Evolutionary conservation across 2,113 vertebrate species (phyloP), one percentile per base, ranked within the genome.

Genomic region (Muntiacus muntjak): DNA sequence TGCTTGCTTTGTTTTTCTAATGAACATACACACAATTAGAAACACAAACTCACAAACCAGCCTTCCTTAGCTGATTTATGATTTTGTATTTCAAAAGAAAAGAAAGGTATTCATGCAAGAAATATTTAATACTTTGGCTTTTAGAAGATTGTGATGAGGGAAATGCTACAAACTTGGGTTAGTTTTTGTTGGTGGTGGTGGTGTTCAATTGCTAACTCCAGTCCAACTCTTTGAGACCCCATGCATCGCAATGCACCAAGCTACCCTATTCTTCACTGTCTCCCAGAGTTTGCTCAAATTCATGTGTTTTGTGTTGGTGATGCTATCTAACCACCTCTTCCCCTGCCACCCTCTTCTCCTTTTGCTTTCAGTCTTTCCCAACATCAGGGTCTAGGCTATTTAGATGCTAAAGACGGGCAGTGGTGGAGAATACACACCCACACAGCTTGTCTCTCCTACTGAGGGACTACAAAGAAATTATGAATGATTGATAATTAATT

Each of bases 161-260:
- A 93, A 8, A 58, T 40, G 67, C 43, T 25, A 4, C 1, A 93
- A 60, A 54, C 7, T 12, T 57, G 12, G 60, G 19, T 17, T 13
- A 1, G 17, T 3, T 88, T 36, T n/a, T 67, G 64, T 1, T 7
- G 28, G 60, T 33, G 21, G 19, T 55, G 60, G 0, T 62, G 28
- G 0, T 19, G 33, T 67, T 9, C 33, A n/a, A 33, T 0, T n/a
- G 33, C 62, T 67, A 17, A n/a, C 62, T 64, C 3, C 1, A n/a
- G 33, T n/a, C 33, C 62, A 64, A 4, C 30, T n/a, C 62, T 33
- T 17, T n/a, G 62, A 33, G 30, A 64, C 7, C 30, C 3, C 3
- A n/a, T 2, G 33, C 33, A 17, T 2, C 3, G 7, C 62, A 17
- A 15, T 1, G 1, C 33, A 4, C 33, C 62, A 2, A 7, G 30